phyloP scores from a whole-genome alignment of 1,140 invertebrate genomes.

The Bombus waltoni region DNA sequence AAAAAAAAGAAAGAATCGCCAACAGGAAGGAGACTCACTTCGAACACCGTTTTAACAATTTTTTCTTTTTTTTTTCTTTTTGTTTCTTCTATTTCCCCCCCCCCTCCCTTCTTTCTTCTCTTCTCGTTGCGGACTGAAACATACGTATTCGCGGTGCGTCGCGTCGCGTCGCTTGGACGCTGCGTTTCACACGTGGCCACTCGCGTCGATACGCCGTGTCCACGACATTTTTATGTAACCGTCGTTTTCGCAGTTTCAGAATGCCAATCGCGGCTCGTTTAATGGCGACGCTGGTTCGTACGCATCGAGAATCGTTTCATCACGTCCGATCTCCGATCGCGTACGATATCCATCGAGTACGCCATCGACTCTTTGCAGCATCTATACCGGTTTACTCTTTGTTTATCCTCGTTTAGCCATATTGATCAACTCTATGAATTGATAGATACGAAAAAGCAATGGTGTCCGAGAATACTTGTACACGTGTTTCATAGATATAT shows the following conservation, averaged over 20 bases:
- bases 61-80: neutral
- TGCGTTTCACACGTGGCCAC: neutral
- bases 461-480: no score
- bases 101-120: neutral
- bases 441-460: no score
- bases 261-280: neutral
- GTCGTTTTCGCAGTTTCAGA: slow-evolving; percentile 1
- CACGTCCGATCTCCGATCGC: slow-evolving; percentile 3
- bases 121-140: no score
- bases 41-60: neutral
- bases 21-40: slow-evolving; percentile 7
- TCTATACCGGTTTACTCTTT: neutral
- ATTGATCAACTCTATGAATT: no score
- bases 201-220: neutral
- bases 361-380: neutral
- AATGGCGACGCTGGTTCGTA: neutral
- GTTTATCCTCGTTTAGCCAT: neutral
- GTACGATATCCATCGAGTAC: neutral
- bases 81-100: neutral
- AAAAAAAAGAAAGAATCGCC: neutral
- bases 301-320: slow-evolving; percentile 19
- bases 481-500: no score
- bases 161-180: neutral
- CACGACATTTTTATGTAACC: slow-evolving; percentile 14
- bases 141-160: slow-evolving; percentile 8